Evolutionary conservation across 2,797 vertebrate species (phyloP), one percentile per base, ranked within the genome.

Genomic region (Coregonus sp.): DNA sequence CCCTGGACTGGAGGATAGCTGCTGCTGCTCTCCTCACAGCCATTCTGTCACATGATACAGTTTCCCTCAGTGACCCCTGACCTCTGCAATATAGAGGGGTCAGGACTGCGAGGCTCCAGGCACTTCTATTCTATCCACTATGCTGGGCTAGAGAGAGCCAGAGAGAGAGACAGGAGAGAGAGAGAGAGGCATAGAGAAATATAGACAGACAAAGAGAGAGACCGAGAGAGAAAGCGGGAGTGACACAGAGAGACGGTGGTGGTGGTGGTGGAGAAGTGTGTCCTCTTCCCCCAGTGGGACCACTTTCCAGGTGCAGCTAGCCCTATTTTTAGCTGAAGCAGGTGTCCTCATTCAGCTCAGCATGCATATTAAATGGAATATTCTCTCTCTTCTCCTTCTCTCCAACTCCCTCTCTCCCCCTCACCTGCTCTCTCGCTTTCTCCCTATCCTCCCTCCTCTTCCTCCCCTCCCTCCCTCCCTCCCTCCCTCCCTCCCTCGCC

Each of bases 41-140:
- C 80, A 80, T 90, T 87, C 83, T 82, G 80, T 88, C 52, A 70
- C 14, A 16, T 15, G 61, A 18, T 66, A 61, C 74, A 78, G 75
- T 68, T 78, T 80, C 59, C 31, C 73, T 78, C 40, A 50, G 54
- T 20, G 70, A 47, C 63, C 35, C 5, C 56, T 71, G 70, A 52
- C 70, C 47, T 52, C 47, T 37, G 5, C 40, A 47, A 9, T 47
- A 47, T 47, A 47, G 2, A 47, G 37, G 37, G 37, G 1, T 40
- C 37, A 40, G 37, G 37, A 40, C 37, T 40, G 37, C 37, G 37
- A 40, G 67, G 67, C 67, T 69, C 9, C 67, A 37, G 67, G 40
- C 9, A 47, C 40, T 47, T 11, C 40, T 47, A 47, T 9, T 11
- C 7, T 11, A 47, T 47, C 40, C 7, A 1, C 9, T 47, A 47